A percentile compares a stretch with the other conserved stretches of the same genome.
phyloP scores from a whole-genome alignment of 2,888 invertebrate genomes.

The Drosophila neotestacea region DNA sequence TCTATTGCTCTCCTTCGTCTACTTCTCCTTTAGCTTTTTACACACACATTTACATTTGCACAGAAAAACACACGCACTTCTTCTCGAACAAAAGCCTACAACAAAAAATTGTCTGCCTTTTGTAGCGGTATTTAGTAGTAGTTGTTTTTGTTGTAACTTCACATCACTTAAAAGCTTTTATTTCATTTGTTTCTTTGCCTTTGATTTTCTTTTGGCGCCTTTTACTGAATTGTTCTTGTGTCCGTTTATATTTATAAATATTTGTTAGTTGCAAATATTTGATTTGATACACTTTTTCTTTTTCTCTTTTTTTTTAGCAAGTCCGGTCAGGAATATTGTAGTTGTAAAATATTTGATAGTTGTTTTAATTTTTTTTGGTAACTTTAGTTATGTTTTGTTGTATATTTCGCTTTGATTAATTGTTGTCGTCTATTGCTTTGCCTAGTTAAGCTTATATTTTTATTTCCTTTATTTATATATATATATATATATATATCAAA shows the following conservation, averaged over 20 bases:
- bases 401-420: constrained; percentile 13
- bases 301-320: not conserved
- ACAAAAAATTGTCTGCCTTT: constrained; percentile 26
- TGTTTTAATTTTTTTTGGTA: constrained; percentile 37
- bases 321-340: constrained; percentile 21
- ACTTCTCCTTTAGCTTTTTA: constrained; percentile 10
- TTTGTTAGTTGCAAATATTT: not conserved
- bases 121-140: constrained; percentile 21
- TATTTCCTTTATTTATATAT: constrained; percentile 21
- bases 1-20: constrained; percentile 19
- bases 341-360: not conserved
- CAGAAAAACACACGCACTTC: constrained; percentile 12
- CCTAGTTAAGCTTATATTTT: constrained; percentile 19
- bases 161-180: constrained; percentile 16
- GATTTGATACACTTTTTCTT: not conserved
- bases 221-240: constrained; percentile 9
- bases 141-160: constrained; percentile 8
- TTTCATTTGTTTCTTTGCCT: not conserved
- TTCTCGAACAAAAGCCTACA: constrained; percentile 2
- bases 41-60: constrained; percentile 23
- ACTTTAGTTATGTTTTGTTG: constrained; percentile 19
- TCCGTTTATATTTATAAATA: constrained; percentile 16
- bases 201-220: constrained; percentile 7
- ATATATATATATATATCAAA: constrained; percentile 17
- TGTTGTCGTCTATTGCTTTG: constrained; percentile 47